Conservation (phyloP, 1,140 invertebrate species). For the Drosophila bifasciata region DNA sequence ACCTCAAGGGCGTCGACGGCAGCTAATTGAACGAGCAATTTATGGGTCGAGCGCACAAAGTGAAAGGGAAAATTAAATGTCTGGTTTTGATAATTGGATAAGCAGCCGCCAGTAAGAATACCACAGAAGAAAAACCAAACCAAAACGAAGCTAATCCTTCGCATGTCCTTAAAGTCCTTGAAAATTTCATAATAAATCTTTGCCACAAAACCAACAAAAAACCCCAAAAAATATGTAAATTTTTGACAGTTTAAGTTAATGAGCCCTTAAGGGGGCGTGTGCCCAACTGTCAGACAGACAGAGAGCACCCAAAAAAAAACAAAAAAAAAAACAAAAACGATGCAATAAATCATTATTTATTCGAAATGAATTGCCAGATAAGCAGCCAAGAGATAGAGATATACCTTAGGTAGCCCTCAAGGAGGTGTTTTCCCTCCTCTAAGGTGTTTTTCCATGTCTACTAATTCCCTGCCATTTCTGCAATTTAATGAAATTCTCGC, state of each 20-base stretch:
- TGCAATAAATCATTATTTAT: slow-evolving; percentile 79
- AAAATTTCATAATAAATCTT: slow-evolving; percentile 63
- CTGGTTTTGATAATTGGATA: slow-evolving; percentile 61
- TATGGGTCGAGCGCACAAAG: slow-evolving; percentile 27
- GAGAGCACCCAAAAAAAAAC: slow-evolving; percentile 16
- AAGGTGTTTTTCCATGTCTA: no score
- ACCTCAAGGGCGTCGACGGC: slow-evolving; percentile 43
- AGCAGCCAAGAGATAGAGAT: slow-evolving; percentile 19
- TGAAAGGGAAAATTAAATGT: slow-evolving; percentile 69
- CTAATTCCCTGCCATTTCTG: no score
- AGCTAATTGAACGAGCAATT: slow-evolving; percentile 62
- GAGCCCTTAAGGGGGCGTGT: slow-evolving; percentile 35
- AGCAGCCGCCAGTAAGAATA: slow-evolving; percentile 46
- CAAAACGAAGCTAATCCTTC: slow-evolving; percentile 9
- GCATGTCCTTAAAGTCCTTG: slow-evolving; percentile 13
- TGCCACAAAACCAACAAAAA: slow-evolving; percentile 8
- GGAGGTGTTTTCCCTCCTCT: no score
- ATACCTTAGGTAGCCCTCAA: no score
- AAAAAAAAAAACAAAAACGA: slow-evolving; percentile 11
- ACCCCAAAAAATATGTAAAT: slow-evolving; percentile 63
- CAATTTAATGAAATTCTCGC: slow-evolving; percentile 4
- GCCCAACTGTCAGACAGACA: slow-evolving; percentile 40
- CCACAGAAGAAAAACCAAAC: slow-evolving; percentile 5
- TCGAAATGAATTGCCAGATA: slow-evolving; percentile 62
- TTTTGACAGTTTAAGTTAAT: slow-evolving; percentile 80